phyloP scores from a whole-genome alignment of 2,888 invertebrate species.

The Folsomia candida region DNA sequence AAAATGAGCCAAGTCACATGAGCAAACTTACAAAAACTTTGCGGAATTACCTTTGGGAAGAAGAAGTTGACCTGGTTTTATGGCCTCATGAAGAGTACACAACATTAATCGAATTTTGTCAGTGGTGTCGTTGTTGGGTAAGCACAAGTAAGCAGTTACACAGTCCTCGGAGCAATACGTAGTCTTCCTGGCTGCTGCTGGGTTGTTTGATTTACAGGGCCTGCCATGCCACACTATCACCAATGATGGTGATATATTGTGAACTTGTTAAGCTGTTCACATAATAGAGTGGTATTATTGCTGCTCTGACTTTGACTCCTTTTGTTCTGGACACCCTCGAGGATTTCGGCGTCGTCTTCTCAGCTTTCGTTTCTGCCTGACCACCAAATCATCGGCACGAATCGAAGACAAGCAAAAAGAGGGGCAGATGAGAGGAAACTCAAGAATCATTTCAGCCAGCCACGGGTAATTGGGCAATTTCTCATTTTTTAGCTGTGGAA shows the following conservation, averaged over 20 bases:
- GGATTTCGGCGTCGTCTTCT: conserved; percentile 37
- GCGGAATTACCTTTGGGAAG: too few species aligned
- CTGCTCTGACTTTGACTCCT: conserved; percentile 13
- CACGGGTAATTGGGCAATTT: conserved; percentile 47
- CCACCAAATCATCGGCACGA: conserved; percentile 16
- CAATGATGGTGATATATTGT: conserved; percentile 10
- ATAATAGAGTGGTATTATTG: conserved; percentile 8
- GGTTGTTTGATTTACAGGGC: background rate
- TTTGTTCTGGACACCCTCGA: conserved; percentile 29
- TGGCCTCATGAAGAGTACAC: background rate
- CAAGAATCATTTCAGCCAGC: conserved; percentile 36
- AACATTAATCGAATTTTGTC: background rate
- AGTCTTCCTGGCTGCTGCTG: too few species aligned
- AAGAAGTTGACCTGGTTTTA: background rate
- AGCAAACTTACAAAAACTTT: too few species aligned
- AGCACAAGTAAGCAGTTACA: too few species aligned
- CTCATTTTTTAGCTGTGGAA: conserved; percentile 45
- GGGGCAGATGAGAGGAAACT: conserved; percentile 28
- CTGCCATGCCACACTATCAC: background rate
- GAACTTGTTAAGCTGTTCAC: conserved; percentile 10
- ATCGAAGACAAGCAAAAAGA: too few species aligned
- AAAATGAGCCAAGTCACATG: too few species aligned
- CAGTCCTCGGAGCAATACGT: too few species aligned
- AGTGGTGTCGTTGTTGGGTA: background rate
- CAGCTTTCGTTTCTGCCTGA: background rate